Evolutionary conservation across 2,113 vertebrate genomes (phyloP).

Genomic region (Cyanoderma ruficeps): DNA sequence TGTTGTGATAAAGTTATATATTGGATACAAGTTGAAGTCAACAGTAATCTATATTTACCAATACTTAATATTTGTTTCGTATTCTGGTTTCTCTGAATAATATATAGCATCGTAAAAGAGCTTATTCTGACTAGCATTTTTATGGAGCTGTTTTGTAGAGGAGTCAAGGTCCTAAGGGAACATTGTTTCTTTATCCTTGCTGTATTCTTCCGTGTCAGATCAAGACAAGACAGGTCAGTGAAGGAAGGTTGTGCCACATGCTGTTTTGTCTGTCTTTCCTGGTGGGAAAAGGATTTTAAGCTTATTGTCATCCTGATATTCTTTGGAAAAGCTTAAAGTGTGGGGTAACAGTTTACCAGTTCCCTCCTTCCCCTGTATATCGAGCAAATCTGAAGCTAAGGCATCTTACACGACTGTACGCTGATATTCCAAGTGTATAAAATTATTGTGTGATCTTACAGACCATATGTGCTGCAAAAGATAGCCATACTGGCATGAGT

Average conservation of each 20-base stretch:
- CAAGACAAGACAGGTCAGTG: not conserved
- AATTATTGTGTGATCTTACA: slow-evolving; percentile 56
- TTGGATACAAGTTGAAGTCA: not conserved
- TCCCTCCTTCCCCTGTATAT: not conserved
- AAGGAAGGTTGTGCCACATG: not conserved
- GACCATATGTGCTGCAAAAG: slow-evolving; percentile 68
- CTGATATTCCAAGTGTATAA: slow-evolving; percentile 54
- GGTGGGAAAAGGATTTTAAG: not conserved
- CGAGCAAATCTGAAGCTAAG: slow-evolving; percentile 27
- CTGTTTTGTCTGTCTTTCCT: not conserved
- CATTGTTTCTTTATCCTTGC: not conserved
- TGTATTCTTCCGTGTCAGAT: not conserved
- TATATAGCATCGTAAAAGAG: rapidly evolving
- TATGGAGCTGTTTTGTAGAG: not conserved
- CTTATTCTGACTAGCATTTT: not conserved
- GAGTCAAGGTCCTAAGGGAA: not conserved
- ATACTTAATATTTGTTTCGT: not conserved
- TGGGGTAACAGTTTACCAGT: not conserved
- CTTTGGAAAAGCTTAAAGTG: not conserved
- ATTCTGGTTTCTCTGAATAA: not conserved
- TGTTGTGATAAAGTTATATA: not conserved
- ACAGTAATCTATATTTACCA: not conserved
- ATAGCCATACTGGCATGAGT: slow-evolving; percentile 61
- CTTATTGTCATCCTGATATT: not conserved
- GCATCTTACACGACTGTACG: not conserved